Conservation (phyloP, 2,888 invertebrate species). For the Nephrocerus scutellatus region DNA sequence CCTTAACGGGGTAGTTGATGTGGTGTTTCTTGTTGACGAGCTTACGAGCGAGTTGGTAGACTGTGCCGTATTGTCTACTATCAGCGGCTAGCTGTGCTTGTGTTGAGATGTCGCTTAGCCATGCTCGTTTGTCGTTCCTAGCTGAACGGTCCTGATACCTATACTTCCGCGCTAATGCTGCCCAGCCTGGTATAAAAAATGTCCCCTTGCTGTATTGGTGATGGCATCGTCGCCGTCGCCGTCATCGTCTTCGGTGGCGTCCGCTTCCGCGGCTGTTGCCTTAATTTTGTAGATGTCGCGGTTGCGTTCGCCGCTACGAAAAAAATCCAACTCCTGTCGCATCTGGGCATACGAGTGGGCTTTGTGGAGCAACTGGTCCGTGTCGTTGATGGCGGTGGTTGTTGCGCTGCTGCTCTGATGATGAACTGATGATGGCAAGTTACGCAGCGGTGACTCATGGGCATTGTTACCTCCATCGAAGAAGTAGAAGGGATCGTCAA, state of each 20-base stretch:
- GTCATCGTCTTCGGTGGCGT: slow-evolving; percentile 13
- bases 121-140: too few relatives aligned
- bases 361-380: too few relatives aligned
- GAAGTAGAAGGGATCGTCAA: slow-evolving; percentile 5
- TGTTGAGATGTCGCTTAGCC: too few relatives aligned
- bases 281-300: slow-evolving; percentile 24
- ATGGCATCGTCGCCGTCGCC: slow-evolving; percentile 4
- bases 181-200: slow-evolving; percentile 31
- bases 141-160: too few relatives aligned
- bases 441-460: background rate
- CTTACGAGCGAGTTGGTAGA: too few relatives aligned
- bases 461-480: background rate
- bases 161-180: too few relatives aligned
- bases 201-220: too few relatives aligned
- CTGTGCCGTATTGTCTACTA: too few relatives aligned
- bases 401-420: background rate
- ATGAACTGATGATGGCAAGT: background rate
- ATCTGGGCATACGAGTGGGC: slow-evolving; percentile 18
- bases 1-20: too few relatives aligned
- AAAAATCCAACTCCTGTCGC: slow-evolving; percentile 29
- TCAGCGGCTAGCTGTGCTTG: too few relatives aligned
- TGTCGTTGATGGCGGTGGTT: too few relatives aligned
- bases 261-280: slow-evolving; percentile 6
- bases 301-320: slow-evolving; percentile 31
- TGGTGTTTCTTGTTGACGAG: too few relatives aligned